These are phyloP conservation scores for Hydropsyche tenuis DNA, from an alignment of 1,140 invertebrate genomes.

Conservation along the genomic window DNA sequence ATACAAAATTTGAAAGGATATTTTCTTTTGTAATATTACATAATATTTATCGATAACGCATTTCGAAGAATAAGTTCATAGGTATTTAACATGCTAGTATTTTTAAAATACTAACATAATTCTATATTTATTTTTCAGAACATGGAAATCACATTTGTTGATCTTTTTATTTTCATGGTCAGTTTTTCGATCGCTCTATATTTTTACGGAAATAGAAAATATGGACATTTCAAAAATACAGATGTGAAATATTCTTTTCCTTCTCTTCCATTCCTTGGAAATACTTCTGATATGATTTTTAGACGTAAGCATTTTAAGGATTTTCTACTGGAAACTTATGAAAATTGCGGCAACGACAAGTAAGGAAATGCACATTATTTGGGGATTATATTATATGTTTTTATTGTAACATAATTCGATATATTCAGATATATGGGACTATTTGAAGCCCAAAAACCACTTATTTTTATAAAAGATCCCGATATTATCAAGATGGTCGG, in stretches of 20 bases:
- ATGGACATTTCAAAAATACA: slow-evolving; percentile 2
- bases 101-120: no score
- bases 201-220: slow-evolving; percentile 8
- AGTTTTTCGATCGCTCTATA: not conserved
- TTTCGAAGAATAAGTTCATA: no score
- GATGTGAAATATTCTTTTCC: slow-evolving; percentile 23
- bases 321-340: slow-evolving; percentile 23
- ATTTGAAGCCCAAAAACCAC: slow-evolving; percentile 5
- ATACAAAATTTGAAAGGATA: no score
- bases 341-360: slow-evolving; percentile 38
- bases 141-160: not conserved
- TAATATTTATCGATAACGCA: no score
- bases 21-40: no score
- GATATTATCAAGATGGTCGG: slow-evolving; percentile 53
- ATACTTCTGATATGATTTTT: not conserved
- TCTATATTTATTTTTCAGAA: not conserved
- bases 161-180: not conserved
- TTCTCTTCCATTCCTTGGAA: slow-evolving; percentile 14
- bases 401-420: not conserved
- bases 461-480: slow-evolving; percentile 51
- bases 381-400: not conserved
- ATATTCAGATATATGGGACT: slow-evolving; percentile 44
- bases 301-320: slow-evolving; percentile 16
- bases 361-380: slow-evolving; percentile 1
- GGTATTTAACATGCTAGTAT: no score